phyloP scores from a whole-genome alignment of 2,888 invertebrate species.

The Aspidiotus destructor region DNA sequence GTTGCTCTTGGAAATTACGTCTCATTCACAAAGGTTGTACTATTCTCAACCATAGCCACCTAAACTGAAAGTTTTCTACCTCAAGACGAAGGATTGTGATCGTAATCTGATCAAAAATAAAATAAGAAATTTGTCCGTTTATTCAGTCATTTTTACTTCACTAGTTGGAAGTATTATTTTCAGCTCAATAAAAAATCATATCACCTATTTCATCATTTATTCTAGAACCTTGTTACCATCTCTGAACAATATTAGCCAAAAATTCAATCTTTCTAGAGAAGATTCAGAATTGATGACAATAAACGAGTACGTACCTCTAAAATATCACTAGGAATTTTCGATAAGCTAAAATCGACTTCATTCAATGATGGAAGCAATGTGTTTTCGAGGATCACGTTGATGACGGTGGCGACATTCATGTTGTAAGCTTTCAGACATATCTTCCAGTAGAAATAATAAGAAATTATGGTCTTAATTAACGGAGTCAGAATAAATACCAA shows the following conservation, averaged over 20 bases:
- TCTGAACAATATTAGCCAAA: constrained; percentile 5
- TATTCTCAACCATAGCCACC: too few species aligned
- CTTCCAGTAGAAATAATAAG: constrained; percentile 50
- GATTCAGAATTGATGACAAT: background rate
- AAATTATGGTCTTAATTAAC: constrained; percentile 38
- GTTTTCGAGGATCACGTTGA: constrained; percentile 73
- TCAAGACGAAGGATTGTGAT: too few species aligned
- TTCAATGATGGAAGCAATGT: constrained; percentile 49
- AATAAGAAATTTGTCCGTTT: too few species aligned
- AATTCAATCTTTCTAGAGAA: background rate
- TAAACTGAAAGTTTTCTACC: too few species aligned
- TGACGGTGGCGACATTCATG: constrained; percentile 63
- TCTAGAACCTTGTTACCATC: background rate
- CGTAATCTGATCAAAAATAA: too few species aligned
- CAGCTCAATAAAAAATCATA: too few species aligned
- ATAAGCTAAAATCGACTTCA: constrained; percentile 47
- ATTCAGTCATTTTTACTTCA: too few species aligned
- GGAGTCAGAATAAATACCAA: constrained; percentile 32
- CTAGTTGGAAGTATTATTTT: too few species aligned
- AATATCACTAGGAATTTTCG: constrained; percentile 38
- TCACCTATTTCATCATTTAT: background rate
- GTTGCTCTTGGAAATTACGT: too few species aligned
- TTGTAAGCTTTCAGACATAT: constrained; percentile 67
- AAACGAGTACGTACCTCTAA: constrained; percentile 5
- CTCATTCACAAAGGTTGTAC: too few species aligned